These are phyloP conservation scores for Takifugu bimaculatus DNA, from an alignment of 2,113 vertebrate species.

Conservation along the genomic window DNA sequence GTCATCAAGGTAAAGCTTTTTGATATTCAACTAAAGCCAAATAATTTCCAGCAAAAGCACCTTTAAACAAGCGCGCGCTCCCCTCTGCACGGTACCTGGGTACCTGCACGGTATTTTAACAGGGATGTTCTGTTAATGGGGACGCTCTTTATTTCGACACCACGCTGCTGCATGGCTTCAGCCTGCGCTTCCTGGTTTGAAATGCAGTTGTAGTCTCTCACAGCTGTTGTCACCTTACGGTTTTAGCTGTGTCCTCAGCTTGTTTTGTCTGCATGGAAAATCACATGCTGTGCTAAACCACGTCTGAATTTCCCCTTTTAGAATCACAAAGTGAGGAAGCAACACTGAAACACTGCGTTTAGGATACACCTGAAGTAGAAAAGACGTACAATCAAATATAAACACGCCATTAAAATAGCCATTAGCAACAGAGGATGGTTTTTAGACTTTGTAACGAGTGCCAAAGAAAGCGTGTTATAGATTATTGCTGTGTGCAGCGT, in stretches of 20 bases:
- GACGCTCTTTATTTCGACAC: not conserved
- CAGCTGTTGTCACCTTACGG: constrained; percentile 59
- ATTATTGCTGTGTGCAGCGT: too few relatives aligned
- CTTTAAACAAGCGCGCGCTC: too few relatives aligned
- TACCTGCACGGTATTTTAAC: not conserved
- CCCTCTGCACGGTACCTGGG: not conserved
- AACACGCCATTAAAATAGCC: not conserved
- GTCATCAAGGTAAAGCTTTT: constrained; percentile 42
- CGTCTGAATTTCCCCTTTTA: constrained; percentile 19
- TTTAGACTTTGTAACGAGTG: too few relatives aligned
- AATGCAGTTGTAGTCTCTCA: constrained; percentile 14
- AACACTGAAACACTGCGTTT: too few relatives aligned
- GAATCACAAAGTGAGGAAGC: not conserved
- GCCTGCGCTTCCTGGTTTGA: constrained; percentile 14
- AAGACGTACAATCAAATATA: not conserved
- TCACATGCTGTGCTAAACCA: constrained; percentile 24
- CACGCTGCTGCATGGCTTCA: not conserved
- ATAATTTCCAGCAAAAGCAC: not conserved
- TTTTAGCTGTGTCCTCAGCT: constrained; percentile 48
- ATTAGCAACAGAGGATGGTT: too few relatives aligned
- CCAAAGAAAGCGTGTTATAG: too few relatives aligned
- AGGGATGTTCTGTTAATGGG: not conserved
- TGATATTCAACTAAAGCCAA: not conserved
- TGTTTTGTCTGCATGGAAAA: constrained; percentile 33
- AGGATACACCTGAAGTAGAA: too few relatives aligned